phyloP scores from a whole-genome alignment of 2,888 invertebrate species.

The Eumacrocentrus americanus region DNA sequence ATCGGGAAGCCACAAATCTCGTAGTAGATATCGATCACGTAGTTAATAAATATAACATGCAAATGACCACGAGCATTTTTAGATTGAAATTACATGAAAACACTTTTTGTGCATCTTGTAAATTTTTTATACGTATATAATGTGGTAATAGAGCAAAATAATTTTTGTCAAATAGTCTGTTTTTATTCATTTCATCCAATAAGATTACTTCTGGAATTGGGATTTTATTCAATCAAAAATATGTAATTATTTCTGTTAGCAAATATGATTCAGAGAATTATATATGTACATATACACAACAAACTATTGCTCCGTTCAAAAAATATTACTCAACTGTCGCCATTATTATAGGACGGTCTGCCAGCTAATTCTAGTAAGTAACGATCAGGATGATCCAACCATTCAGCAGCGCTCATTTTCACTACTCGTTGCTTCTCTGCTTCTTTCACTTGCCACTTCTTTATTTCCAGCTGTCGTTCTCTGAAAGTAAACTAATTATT shows the following conservation, averaged over 20 bases:
- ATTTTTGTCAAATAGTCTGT: neutral
- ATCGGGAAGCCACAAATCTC: constrained; percentile 57
- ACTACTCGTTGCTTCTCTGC: constrained; percentile 85
- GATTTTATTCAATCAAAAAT: neutral
- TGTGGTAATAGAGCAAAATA: neutral
- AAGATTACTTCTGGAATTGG: no score
- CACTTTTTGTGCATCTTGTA: neutral
- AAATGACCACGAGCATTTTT: neutral
- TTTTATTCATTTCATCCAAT: neutral
- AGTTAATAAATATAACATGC: constrained; percentile 44
- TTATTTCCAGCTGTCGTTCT: constrained; percentile 85
- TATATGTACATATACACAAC: constrained; percentile 41
- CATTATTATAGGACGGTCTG: constrained; percentile 78
- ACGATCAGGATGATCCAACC: constrained; percentile 95
- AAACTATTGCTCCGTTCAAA: constrained; percentile 27
- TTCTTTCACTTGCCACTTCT: constrained; percentile 89
- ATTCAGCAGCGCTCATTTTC: constrained; percentile 86
- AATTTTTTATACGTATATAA: constrained; percentile 6
- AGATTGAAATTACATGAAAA: constrained; percentile 2
- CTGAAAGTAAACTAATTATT: constrained; percentile 63
- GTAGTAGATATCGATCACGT: constrained; percentile 56
- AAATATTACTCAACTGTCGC: constrained; percentile 62
- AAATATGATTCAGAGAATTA: constrained; percentile 4
- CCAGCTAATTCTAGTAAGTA: constrained; percentile 89
- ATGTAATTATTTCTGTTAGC: neutral